Evolutionary conservation across 1,140 invertebrate genomes (phyloP), one percentile per base, ranked within the genome.

Genomic region (Bombus confusus): DNA sequence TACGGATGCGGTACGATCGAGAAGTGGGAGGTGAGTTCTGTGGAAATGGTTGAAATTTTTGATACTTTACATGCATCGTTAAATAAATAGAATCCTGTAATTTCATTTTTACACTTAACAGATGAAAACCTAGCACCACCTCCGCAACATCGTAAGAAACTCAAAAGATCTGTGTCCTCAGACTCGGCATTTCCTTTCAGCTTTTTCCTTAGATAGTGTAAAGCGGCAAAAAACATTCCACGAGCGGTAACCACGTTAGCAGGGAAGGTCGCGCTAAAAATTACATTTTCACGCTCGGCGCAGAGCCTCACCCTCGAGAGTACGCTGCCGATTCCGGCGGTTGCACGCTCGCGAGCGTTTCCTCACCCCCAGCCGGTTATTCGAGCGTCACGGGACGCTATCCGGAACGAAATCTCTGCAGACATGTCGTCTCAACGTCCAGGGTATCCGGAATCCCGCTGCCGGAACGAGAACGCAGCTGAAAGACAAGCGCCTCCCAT

Each of bases 321-420:
- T n/a, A n/a, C 66, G 31, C 6, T n/a, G 28, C 77, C 79, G 85
- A 87, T 88, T 88, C 78, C 62, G 41, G 57, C 76, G 47, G 37
- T 28, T 74, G 87, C 75, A 80, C 69, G 68, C 84, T 86, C 78
- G 80, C 66, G 87, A 52, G 47, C 47, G 18, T 52, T 76, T 47
- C 68, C 59, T 66, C 78, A 34, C 10, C 47, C 18, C 71, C 47
- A 68, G 39, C n/a, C 43, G 18, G 87, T 88, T 89, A 82, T 88
- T 88, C 69, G 71, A 74, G 52, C 78, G 69, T 62, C 78, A 74
- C 78, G 41, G n/a, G 71, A 62, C 47, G 78, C 52, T 78, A 85
- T 88, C 80, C 83, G 83, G 84, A 86, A 88, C 84, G 88, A 89
- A 89, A 89, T 88, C 87, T 89, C 84, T 47, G 75, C 87, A 87